Conservation (phyloP, 2,888 invertebrate genomes). For the Spialia ferax region DNA sequence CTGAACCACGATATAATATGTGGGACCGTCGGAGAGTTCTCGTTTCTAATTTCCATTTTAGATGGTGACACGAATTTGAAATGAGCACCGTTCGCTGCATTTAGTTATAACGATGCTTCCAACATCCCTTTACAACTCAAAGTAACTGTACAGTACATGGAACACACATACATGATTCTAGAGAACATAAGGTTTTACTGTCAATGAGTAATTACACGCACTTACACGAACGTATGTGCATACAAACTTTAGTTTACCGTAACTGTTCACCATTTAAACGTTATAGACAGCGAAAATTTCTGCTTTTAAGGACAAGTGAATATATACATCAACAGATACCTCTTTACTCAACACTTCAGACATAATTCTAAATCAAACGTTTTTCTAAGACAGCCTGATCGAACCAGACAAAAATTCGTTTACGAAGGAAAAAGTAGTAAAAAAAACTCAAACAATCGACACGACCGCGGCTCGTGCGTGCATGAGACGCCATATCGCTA, state of each 20-base stretch:
- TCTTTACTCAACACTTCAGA: too few relatives aligned
- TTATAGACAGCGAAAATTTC: not conserved
- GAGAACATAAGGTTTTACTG: not conserved
- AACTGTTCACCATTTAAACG: not conserved
- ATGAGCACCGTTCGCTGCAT: slow-evolving; percentile 17
- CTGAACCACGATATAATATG: slow-evolving; percentile 32
- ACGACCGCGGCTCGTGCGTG: slow-evolving; percentile 44
- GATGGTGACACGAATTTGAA: slow-evolving; percentile 33
- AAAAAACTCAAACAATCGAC: slow-evolving; percentile 45
- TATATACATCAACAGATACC: too few relatives aligned
- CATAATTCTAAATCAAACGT: not conserved
- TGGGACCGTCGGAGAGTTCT: slow-evolving; percentile 29
- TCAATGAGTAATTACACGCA: not conserved
- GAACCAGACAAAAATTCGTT: not conserved
- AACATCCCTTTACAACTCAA: slow-evolving; percentile 1
- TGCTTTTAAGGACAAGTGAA: too few relatives aligned
- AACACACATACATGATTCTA: not conserved
- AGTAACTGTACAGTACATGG: not conserved
- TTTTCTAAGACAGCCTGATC: not conserved
- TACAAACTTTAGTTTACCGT: not conserved
- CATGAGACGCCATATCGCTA: slow-evolving; percentile 41
- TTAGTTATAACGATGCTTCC: not conserved
- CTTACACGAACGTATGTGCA: not conserved
- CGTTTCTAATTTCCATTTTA: slow-evolving; percentile 40
- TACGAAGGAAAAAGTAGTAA: slow-evolving; percentile 34